Conservation (phyloP, 1,140 invertebrate species). For the Aporrectodea caliginosa region DNA sequence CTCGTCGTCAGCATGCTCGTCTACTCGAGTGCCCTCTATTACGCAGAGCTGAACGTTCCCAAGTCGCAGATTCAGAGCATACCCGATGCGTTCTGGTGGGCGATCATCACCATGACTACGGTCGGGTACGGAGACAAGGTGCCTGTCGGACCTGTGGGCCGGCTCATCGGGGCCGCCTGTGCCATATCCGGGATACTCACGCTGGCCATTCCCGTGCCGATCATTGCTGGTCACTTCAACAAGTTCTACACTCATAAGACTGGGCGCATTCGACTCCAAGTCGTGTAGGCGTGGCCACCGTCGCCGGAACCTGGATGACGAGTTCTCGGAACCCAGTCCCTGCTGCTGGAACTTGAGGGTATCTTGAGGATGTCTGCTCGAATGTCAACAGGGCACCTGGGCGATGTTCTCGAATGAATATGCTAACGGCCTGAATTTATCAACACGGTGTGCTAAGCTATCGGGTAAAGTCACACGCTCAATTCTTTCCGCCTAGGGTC, state of each 20-base stretch:
- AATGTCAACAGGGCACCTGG: no score
- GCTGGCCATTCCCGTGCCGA: conserved; percentile 92
- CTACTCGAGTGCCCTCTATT: conserved; percentile 55
- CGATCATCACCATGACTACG: conserved; percentile 96
- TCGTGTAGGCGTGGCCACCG: no score
- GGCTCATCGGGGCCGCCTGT: conserved; percentile 93
- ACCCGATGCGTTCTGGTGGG: conserved; percentile 96
- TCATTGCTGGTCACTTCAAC: conserved; percentile 97
- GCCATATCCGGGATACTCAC: conserved; percentile 92
- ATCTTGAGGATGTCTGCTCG: no score
- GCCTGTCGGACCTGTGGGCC: conserved; percentile 62
- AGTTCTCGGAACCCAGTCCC: no score
- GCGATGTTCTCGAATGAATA: no score
- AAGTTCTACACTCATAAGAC: conserved; percentile 83
- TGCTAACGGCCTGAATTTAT: no score
- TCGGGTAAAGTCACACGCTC: no score
- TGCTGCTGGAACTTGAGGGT: no score
- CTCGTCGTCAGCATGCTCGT: conserved; percentile 51
- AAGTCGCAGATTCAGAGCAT: conserved; percentile 67
- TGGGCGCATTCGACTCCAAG: conserved; percentile 13
- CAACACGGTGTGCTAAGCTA: no score
- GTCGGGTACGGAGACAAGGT: conserved; percentile 79
- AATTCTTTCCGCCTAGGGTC: no score
- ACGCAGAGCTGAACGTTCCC: conserved; percentile 47
- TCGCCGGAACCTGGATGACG: no score